Conservation (phyloP, 2,113 vertebrate species). For the Ovis canadensis region DNA sequence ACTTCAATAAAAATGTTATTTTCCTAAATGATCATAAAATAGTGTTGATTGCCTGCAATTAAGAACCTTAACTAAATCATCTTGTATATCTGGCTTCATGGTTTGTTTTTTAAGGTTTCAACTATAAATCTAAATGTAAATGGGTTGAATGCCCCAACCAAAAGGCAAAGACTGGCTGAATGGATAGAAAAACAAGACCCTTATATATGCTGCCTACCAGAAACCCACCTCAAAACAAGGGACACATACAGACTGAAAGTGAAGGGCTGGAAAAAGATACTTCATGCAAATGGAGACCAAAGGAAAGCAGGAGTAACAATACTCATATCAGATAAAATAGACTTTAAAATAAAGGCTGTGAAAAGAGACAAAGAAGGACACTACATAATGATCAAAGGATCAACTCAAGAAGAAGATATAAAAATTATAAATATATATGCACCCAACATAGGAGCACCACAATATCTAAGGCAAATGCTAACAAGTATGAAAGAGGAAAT, state of each 20-base stretch:
- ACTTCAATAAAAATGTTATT: not conserved
- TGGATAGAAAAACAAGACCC: not conserved
- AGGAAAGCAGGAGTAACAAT: not conserved
- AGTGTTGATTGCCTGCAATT: not conserved
- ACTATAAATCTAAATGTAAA: not conserved
- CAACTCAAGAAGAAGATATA: not conserved
- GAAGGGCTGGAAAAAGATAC: not conserved
- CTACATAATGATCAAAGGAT: not conserved
- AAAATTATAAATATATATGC: not conserved
- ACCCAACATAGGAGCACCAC: not conserved
- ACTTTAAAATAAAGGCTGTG: not conserved
- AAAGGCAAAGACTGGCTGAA: not conserved
- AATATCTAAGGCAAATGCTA: not conserved
- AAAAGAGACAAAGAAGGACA: not conserved
- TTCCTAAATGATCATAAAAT: not conserved
- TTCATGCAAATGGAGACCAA: not conserved
- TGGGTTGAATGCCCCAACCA: not conserved
- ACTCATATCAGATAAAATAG: not conserved
- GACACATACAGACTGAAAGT: not conserved
- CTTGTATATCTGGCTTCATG: not conserved
- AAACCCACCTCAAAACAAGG: not conserved
- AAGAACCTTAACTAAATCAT: not conserved
- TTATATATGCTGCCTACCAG: not conserved
- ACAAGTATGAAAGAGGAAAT: not conserved
- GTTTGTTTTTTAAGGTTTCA: not conserved